phyloP scores from a whole-genome alignment of 2,113 vertebrate species.

The Ceyx cyanopectus region DNA sequence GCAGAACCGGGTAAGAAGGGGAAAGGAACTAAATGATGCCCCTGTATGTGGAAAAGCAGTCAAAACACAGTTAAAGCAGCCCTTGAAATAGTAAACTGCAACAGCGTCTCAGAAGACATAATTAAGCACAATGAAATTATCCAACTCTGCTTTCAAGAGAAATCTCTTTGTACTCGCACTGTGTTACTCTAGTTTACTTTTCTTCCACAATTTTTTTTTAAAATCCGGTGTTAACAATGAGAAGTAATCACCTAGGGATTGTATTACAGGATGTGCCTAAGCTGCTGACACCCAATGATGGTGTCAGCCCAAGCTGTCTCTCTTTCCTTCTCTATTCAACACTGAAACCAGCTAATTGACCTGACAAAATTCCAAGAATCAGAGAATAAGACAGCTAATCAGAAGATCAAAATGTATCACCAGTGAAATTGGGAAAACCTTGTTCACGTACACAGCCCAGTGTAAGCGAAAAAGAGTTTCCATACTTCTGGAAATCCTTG shows the following conservation, averaged over 20 bases:
- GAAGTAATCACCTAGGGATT: slow-evolving; percentile 64
- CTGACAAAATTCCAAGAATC: slow-evolving; percentile 89
- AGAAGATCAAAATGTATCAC: slow-evolving; percentile 89
- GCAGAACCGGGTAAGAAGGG: not conserved
- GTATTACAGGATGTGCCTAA: slow-evolving; percentile 65
- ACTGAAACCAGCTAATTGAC: slow-evolving; percentile 83
- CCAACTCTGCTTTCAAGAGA: not conserved
- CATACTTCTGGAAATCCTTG: not conserved
- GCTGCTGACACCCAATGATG: slow-evolving; percentile 66
- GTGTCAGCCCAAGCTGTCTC: slow-evolving; percentile 45
- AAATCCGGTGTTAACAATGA: not conserved
- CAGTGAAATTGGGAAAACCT: slow-evolving; percentile 62
- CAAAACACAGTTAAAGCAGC: not conserved
- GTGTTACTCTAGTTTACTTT: slow-evolving; percentile 22
- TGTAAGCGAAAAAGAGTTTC: slow-evolving; percentile 12
- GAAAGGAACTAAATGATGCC: not conserved
- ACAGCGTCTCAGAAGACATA: not conserved
- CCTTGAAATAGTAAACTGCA: not conserved
- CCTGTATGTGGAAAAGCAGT: not conserved
- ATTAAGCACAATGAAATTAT: not conserved
- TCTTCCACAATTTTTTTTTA: slow-evolving; percentile 2
- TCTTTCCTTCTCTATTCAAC: slow-evolving; percentile 62
- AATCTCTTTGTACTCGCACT: not conserved
- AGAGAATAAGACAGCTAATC: slow-evolving; percentile 87
- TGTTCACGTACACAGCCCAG: slow-evolving; percentile 1